Percentiles rank a stretch among this genome's conserved stretches.
phyloP scores from a whole-genome alignment of 1,140 invertebrate species.

The Kradibia gibbosae region DNA sequence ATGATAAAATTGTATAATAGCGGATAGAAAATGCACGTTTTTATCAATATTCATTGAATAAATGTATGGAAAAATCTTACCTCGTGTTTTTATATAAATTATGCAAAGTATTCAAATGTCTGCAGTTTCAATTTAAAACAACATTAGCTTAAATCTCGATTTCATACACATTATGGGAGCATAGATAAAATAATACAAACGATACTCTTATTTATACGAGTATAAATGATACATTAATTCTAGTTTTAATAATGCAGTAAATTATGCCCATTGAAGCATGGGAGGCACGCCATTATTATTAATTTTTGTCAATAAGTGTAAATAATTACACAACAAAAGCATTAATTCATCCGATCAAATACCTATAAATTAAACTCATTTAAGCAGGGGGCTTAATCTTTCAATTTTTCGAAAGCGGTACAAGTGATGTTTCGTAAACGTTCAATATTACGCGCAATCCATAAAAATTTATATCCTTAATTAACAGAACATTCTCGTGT shows the following conservation, averaged over 20 bases:
- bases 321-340: not conserved
- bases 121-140: not conserved
- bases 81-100: not conserved
- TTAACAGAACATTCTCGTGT: slow-evolving; percentile 18
- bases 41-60: not conserved
- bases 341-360: slow-evolving; percentile 9
- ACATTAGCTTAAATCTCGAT: not conserved
- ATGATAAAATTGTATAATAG: not conserved
- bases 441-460: slow-evolving; percentile 13
- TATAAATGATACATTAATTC: not conserved
- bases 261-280: not conserved
- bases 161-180: not conserved
- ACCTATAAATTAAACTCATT: not conserved
- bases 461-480: slow-evolving; percentile 32
- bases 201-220: not conserved
- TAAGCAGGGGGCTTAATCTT: not conserved
- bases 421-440: slow-evolving; percentile 21
- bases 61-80: not conserved
- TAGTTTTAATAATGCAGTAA: not conserved
- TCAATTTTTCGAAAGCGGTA: slow-evolving; percentile 22
- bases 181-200: not conserved
- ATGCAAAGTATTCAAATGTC: not conserved
- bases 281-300: not conserved
- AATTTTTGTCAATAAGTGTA: not conserved
- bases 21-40: not conserved